Evolutionary conservation across 1,140 invertebrate genomes (phyloP), one percentile per base, ranked within the genome.

Genomic region (Delia radicum): DNA sequence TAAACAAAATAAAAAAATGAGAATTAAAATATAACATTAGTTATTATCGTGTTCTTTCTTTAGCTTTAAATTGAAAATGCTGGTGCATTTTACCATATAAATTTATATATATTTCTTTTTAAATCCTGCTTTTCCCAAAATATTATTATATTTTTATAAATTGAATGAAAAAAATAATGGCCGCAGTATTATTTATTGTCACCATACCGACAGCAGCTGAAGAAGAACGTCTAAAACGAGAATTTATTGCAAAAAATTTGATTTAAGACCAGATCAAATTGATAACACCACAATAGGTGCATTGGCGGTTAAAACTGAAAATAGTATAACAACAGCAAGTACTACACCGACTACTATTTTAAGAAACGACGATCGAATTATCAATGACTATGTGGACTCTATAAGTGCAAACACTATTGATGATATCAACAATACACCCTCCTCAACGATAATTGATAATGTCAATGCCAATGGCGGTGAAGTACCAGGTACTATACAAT

Each of bases 171-270:
- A 63, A 33, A 75, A 24, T 65, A 61, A 74, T 83, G 82, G 77
- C 85, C 0, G 80, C 86, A 18, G 86, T 87, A 10, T 78, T 87
- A n/a, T 86, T 87, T 74, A 80, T 85, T n/a, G 81, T 87, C 26
- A 84, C 81, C 18, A 86, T 87, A 29, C 87, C 87, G 33, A 86
- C 84, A 0, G 83, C 80, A 33, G 55, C n/a, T 0, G 80, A 85
- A 62, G 84, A 85, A 69, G 75, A 82, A 42, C 78, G 79, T 26
- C 74, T 83, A 7, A 84, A 79, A 29, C 73, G 78, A 24, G 74
- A 15, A 6, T 79, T 78, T 26, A 29, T 55, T 8, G 33, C 21
- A 18, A 73, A 31, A 37, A 78, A 69, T 12, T 15, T 37, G 65
- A 69, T 69, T 42, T 42, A 21, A 69, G 37, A 69, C 8, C 29